Conservation (phyloP, 2,888 invertebrate genomes). For the Willowsia nigromaculata region DNA sequence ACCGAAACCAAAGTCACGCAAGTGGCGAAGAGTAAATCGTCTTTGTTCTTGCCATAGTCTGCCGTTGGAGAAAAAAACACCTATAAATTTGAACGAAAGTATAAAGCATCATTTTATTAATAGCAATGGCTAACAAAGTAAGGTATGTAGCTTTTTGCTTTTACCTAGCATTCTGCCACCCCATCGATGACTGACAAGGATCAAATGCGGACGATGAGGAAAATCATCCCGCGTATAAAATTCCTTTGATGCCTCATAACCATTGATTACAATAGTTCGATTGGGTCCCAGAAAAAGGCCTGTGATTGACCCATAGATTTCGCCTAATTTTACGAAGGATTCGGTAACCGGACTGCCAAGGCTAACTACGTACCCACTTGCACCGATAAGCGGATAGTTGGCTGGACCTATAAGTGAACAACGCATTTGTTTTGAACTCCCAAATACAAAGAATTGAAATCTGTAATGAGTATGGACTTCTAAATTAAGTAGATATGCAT, state of each 20-base stretch:
- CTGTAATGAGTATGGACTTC: neutral
- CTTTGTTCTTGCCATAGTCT: conserved; percentile 51
- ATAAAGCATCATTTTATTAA: neutral
- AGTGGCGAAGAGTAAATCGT: conserved; percentile 31
- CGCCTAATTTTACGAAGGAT: conserved; percentile 53
- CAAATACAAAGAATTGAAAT: neutral
- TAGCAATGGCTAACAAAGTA: too few species aligned
- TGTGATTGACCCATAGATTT: conserved; percentile 80
- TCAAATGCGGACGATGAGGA: conserved; percentile 86
- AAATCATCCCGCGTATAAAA: conserved; percentile 84
- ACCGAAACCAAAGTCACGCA: conserved; percentile 57
- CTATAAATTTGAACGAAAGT: neutral
- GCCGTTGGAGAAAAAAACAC: conserved; percentile 58
- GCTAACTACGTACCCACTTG: conserved; percentile 4
- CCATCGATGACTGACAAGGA: conserved; percentile 80
- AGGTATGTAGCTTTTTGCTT: neutral
- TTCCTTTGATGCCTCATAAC: conserved; percentile 82
- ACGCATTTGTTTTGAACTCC: neutral
- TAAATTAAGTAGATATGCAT: neutral
- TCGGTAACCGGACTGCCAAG: neutral
- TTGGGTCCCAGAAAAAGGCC: conserved; percentile 84
- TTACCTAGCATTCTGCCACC: conserved; percentile 48
- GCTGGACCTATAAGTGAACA: conserved; percentile 61
- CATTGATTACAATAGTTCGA: conserved; percentile 83
- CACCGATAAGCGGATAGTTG: conserved; percentile 72